Evolutionary conservation across 2,797 vertebrate species (phyloP).

Genomic region (Enteromius viviparus): DNA sequence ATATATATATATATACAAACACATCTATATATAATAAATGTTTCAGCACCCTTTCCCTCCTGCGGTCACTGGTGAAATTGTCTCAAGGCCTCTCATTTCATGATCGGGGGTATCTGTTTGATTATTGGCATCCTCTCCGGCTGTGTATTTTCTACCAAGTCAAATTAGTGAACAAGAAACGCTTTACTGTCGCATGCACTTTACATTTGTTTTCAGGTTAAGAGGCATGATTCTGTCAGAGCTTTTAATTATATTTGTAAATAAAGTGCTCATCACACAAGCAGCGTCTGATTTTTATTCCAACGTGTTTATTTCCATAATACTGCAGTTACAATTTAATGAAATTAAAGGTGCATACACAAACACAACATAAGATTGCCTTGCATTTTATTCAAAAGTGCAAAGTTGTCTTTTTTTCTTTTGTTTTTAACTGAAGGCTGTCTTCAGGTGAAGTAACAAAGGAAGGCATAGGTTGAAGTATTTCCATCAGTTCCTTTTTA

Average conservation of each 20-base stretch:
- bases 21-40: slow-evolving; percentile 45
- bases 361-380: background rate
- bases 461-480: background rate
- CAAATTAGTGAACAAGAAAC: slow-evolving; percentile 74
- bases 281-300: slow-evolving; percentile 35
- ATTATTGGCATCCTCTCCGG: slow-evolving; percentile 82
- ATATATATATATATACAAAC: slow-evolving; percentile 6
- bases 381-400: background rate
- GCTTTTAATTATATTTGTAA: slow-evolving; percentile 99
- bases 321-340: background rate
- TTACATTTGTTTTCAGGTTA: slow-evolving; percentile 93
- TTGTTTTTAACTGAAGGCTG: background rate
- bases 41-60: slow-evolving; percentile 49
- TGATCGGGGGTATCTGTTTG: slow-evolving; percentile 7
- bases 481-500: background rate
- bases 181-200: slow-evolving; percentile 99
- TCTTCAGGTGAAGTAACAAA: background rate
- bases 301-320: background rate
- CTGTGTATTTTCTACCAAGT: slow-evolving; percentile 88
- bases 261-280: slow-evolving; percentile 97
- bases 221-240: slow-evolving; percentile 96
- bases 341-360: background rate
- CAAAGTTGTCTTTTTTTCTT: background rate
- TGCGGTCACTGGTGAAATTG: slow-evolving; percentile 74
- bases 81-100: slow-evolving; percentile 14